These are phyloP conservation scores for Neoascia interrupta DNA, from an alignment of 2,888 invertebrate species.

Conservation along the genomic window DNA sequence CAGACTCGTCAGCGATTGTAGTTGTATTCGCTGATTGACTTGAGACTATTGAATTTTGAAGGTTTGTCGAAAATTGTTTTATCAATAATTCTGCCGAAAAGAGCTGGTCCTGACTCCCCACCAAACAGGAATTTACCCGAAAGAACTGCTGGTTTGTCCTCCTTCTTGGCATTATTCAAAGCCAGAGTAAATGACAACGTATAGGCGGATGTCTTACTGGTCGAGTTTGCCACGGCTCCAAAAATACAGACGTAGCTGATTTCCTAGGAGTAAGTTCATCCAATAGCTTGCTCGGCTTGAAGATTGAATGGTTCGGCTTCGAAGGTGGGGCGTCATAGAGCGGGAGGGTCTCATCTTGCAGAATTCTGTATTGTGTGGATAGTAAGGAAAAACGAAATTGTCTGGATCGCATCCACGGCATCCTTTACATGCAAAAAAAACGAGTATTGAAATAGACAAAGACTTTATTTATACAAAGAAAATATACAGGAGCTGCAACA, in stretches of 20 bases:
- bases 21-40: background rate
- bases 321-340: constrained; percentile 69
- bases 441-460: constrained; percentile 83
- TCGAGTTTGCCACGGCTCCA: constrained; percentile 65
- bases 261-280: constrained; percentile 47
- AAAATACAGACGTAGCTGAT: constrained; percentile 40
- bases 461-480: too few species aligned
- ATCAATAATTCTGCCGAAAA: constrained; percentile 71
- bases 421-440: constrained; percentile 85
- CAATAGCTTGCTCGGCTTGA: constrained; percentile 70
- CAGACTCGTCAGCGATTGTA: constrained; percentile 13
- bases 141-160: constrained; percentile 21
- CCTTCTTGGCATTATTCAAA: constrained; percentile 55
- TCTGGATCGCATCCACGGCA: constrained; percentile 87
- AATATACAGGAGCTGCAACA: constrained; percentile 86
- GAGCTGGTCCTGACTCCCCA: constrained; percentile 58
- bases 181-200: constrained; percentile 73
- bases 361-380: constrained; percentile 5
- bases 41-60: constrained; percentile 63
- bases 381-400: constrained; percentile 76
- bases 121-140: constrained; percentile 75
- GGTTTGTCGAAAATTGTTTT: constrained; percentile 74
- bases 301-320: constrained; percentile 64
- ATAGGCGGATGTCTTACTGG: constrained; percentile 55
- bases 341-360: constrained; percentile 68